phyloP scores from a whole-genome alignment of 2,888 invertebrate genomes.

The Lasioglossum zephyrum region DNA sequence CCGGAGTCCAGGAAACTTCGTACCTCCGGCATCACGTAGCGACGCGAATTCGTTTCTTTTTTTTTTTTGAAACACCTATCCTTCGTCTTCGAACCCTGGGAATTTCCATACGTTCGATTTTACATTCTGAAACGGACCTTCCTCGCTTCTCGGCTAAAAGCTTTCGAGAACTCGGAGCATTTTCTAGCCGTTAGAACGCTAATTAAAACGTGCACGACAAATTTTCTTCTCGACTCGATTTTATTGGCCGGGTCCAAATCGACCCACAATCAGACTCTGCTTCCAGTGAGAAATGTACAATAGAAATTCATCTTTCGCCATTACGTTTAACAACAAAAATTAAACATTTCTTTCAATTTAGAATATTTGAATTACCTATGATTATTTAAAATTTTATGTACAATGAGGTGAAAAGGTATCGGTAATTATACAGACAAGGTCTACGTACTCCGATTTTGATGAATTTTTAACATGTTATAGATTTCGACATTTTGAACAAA shows the following conservation, averaged over 20 bases:
- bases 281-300: background rate
- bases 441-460: too few species aligned
- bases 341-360: too few species aligned
- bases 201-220: background rate
- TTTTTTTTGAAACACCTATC: background rate
- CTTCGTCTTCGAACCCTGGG: background rate
- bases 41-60: conserved; percentile 25
- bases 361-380: too few species aligned
- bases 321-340: too few species aligned
- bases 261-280: background rate
- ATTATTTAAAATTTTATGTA: too few species aligned
- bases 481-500: too few species aligned
- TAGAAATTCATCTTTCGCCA: too few species aligned
- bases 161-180: background rate
- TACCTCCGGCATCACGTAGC: conserved; percentile 32
- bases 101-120: conserved; percentile 10
- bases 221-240: too few species aligned
- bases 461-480: too few species aligned
- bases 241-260: background rate
- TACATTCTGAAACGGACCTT: background rate
- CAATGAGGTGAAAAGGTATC: too few species aligned
- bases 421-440: too few species aligned
- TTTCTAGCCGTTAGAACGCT: background rate
- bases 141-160: background rate
- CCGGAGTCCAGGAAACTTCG: conserved; percentile 43